A percentile compares a stretch with the other conserved stretches of the same genome.
These are phyloP conservation scores for Todus mexicanus DNA, from an alignment of 2,797 vertebrate species.

Conservation along the genomic window DNA sequence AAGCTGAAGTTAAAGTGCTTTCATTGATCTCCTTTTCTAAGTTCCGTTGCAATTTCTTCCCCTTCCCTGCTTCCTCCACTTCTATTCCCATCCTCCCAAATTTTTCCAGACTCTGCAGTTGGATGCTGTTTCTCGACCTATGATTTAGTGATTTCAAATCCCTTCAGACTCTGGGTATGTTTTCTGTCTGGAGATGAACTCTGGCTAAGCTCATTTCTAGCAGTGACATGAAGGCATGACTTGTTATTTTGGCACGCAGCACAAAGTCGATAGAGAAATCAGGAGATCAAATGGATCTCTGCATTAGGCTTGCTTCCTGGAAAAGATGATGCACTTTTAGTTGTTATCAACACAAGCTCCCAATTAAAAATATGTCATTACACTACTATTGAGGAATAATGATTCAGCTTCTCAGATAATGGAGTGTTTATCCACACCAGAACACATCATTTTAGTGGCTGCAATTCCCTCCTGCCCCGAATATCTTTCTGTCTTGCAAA, in stretches of 20 bases:
- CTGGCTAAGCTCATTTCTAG: constrained; percentile 57
- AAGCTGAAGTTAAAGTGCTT: not conserved
- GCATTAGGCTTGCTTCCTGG: constrained; percentile 42
- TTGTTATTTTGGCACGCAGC: constrained; percentile 44
- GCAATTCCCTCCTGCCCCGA: not conserved
- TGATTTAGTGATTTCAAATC: constrained; percentile 44
- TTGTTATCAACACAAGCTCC: constrained; percentile 30
- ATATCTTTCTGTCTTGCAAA: not conserved
- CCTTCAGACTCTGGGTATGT: constrained; percentile 14
- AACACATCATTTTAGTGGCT: not conserved
- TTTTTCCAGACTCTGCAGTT: not conserved
- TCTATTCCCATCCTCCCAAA: not conserved
- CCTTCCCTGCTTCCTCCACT: not conserved
- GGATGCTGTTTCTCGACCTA: not conserved
- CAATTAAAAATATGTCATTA: constrained; percentile 48
- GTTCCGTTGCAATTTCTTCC: not conserved
- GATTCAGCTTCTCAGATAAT: constrained; percentile 44
- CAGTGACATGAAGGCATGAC: constrained; percentile 40
- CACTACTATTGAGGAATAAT: constrained; percentile 23
- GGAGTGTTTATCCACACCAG: not conserved
- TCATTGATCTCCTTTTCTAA: not conserved
- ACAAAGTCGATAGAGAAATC: constrained; percentile 44
- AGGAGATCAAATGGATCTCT: constrained; percentile 48
- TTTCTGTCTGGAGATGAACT: constrained; percentile 48
- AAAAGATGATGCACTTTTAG: constrained; percentile 50